phyloP scores from a whole-genome alignment of 1,140 invertebrate species.

The Conus ventricosus region DNA sequence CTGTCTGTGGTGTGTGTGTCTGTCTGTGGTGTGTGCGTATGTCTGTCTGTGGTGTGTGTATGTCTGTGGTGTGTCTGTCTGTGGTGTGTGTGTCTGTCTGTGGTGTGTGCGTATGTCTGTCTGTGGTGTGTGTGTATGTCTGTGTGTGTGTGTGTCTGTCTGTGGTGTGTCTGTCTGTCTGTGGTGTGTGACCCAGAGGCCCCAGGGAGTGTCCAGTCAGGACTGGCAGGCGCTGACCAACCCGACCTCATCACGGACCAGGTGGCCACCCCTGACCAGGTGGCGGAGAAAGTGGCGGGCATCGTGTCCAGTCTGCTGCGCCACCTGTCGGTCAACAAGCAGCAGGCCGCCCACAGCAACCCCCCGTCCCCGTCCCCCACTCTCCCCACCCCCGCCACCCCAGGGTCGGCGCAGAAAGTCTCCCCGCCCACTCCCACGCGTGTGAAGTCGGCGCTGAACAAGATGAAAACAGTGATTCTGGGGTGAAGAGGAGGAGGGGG shows the following conservation, averaged over 20 bases:
- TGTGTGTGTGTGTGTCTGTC: too few species aligned
- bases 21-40: too few species aligned
- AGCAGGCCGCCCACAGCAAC: not conserved
- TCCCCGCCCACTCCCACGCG: not conserved
- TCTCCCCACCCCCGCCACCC: not conserved
- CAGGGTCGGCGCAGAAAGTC: not conserved
- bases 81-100: too few species aligned
- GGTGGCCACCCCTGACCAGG: too few species aligned
- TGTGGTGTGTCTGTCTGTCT: too few species aligned
- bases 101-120: too few species aligned
- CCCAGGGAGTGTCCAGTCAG: constrained; percentile 62
- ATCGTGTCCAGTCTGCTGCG: constrained; percentile 54
- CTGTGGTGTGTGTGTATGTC: too few species aligned
- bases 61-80: too few species aligned
- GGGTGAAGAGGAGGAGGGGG: not conserved
- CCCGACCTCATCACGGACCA: constrained; percentile 31
- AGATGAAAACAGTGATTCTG: not conserved
- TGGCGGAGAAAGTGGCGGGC: constrained; percentile 61
- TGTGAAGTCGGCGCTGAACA: not conserved
- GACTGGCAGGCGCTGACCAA: constrained; percentile 67
- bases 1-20: too few species aligned
- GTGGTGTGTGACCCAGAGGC: constrained; percentile 53
- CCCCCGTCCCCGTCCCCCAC: not conserved
- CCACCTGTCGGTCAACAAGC: constrained; percentile 8
- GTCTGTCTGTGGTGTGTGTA: too few species aligned